Evolutionary conservation across 1,140 invertebrate genomes (phyloP), one percentile per base, ranked within the genome.

Genomic region (Zaprionus africanus): DNA sequence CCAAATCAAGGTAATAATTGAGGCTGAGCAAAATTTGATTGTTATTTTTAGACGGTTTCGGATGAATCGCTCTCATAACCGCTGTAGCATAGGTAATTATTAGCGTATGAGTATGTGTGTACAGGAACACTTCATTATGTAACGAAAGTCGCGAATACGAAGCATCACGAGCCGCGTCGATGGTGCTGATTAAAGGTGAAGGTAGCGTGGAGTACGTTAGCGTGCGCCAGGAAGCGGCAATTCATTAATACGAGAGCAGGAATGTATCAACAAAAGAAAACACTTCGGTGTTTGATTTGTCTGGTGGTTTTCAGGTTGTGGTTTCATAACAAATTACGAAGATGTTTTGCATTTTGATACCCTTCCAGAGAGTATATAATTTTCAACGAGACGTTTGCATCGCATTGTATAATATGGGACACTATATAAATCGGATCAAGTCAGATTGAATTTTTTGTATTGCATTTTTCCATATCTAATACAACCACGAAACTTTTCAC

Each of bases 241-340:
- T 79, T 72, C 72, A 79, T 74, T 62, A 78, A 74, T 46, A 68
- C 24, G 78, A 63, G 9, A 77, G 62, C 58, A 76, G 66, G 59
- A 36, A 43, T 57, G 24, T 46, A 43, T 22, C 34, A 58, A 74
- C 13, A 43, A 63, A 61, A 75, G 22, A 60, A 68, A 59, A 34
- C 36, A 46, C 57, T 63, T 60, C 26, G 66, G 60, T 54, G 19
- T 77, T 76, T 76, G 57, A 76, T 67, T 76, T 79, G 58, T 54
- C 59, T 64, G 54, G 26, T 51, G 64, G 65, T 78, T 74, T 60
- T 49, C 57, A 46, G 57, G 67, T 71, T 24, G 65, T 58, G 61
- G 70, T 80, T 77, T 78, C 75, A 65, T 80, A 80, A 80, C 75
- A 68, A 78, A 80, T 65, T 78, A 69, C 59, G 51, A 38, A 69